These are phyloP conservation scores for Antedon mediterranea DNA, from an alignment of 53 echinoderm and acorn worm species.

Conservation along the genomic window DNA sequence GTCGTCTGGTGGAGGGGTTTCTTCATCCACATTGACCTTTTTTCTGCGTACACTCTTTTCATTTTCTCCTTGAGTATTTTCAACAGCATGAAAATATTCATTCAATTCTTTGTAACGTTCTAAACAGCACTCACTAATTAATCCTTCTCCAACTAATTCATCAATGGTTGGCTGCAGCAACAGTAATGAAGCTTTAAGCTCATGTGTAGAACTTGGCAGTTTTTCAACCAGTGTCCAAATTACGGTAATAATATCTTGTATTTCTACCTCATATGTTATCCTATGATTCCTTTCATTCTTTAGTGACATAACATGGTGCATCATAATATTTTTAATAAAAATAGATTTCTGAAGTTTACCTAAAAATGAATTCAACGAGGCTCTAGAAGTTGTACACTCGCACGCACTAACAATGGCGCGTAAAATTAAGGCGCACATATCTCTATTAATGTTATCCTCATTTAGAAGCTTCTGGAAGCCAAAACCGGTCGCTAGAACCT, in stretches of 20 bases:
- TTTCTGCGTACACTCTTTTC: not conserved
- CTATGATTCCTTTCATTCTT: not conserved
- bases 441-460: slow-evolving; percentile 38
- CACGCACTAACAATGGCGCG: slow-evolving; percentile 37
- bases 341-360: slow-evolving; percentile 18
- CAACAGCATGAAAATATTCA: not conserved
- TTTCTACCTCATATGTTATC: slow-evolving; percentile 13
- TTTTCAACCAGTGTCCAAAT: slow-evolving; percentile 39
- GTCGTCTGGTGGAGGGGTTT: slow-evolving; percentile 23
- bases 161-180: slow-evolving; percentile 16
- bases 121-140: not conserved
- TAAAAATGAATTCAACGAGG: slow-evolving; percentile 35
- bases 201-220: slow-evolving; percentile 22
- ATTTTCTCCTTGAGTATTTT: not conserved
- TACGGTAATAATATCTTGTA: slow-evolving; percentile 30
- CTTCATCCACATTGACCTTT: not conserved
- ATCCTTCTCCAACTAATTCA: not conserved
- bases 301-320: slow-evolving; percentile 32
- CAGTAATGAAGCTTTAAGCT: slow-evolving; percentile 34
- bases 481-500: slow-evolving; percentile 32
- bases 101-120: slow-evolving; percentile 2
- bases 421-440: slow-evolving; percentile 45
- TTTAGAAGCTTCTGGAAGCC: slow-evolving; percentile 44
- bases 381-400: slow-evolving; percentile 18
- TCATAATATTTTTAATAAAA: slow-evolving; percentile 41